A percentile compares a stretch with the other conserved stretches of the same genome.
Conservation (phyloP, 2,888 invertebrate genomes). For the Xestoiulus laeticollis region DNA sequence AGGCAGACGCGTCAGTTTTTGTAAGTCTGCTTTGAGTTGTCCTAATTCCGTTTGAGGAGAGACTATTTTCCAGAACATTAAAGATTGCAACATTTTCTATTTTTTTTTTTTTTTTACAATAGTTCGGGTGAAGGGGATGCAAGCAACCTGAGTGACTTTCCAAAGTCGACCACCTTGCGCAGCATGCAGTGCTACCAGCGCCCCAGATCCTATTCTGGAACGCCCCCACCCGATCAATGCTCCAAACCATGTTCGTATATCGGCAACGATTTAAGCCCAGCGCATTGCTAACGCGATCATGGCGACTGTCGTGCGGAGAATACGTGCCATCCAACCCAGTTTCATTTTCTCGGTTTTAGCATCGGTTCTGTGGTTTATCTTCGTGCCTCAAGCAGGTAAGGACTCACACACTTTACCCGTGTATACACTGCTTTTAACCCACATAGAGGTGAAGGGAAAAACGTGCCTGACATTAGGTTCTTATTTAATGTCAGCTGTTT, state of each 20-base stretch:
- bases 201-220: not conserved
- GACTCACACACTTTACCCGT: not conserved
- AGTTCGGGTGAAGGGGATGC: not conserved
- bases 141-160: not conserved
- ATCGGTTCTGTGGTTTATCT: not conserved
- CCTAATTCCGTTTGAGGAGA: not conserved
- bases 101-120: not conserved
- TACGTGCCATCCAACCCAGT: not conserved
- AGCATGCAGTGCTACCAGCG: not conserved
- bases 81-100: not conserved
- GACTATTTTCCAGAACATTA: not conserved
- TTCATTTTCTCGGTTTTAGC: not conserved
- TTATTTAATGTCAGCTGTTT: not conserved
- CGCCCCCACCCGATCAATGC: constrained; percentile 22
- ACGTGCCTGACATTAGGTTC: not conserved
- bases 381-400: not conserved
- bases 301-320: constrained; percentile 1
- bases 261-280: not conserved
- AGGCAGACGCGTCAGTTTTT: not conserved
- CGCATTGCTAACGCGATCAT: constrained; percentile 7
- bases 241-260: not conserved
- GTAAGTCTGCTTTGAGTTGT: not conserved
- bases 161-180: not conserved
- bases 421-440: not conserved
- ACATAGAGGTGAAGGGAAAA: not conserved